Evolutionary conservation across 1,140 invertebrate genomes (phyloP).

Genomic region (Goniozus legneri): DNA sequence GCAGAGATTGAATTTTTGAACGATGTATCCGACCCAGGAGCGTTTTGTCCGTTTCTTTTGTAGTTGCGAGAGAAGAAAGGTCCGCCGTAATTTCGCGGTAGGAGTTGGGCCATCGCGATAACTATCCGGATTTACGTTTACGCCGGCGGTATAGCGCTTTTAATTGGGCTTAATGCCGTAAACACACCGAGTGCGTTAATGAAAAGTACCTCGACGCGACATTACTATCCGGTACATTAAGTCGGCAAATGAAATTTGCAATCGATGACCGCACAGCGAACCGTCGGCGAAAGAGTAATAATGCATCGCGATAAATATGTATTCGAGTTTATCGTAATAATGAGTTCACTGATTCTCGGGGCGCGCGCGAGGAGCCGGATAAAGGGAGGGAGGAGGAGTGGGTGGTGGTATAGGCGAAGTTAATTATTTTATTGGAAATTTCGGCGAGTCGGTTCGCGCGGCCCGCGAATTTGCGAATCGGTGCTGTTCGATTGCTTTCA

Average conservation of each 20-base stretch:
- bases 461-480: constrained; percentile 31
- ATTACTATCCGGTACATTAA: constrained; percentile 53
- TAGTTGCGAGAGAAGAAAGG: too few species aligned
- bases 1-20: too few species aligned
- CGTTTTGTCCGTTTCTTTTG: too few species aligned
- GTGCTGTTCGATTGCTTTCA: constrained; percentile 34
- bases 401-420: constrained; percentile 13
- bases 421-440: constrained; percentile 35
- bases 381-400: constrained; percentile 6
- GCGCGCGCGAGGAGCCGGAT: constrained; percentile 2
- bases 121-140: constrained; percentile 36
- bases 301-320: constrained; percentile 43
- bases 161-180: constrained; percentile 49
- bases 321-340: constrained; percentile 47
- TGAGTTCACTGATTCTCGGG: constrained; percentile 41
- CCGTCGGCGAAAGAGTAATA: constrained; percentile 42
- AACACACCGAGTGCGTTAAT: constrained; percentile 39
- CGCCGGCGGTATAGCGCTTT: constrained; percentile 37
- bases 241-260: constrained; percentile 50
- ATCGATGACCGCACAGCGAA: constrained; percentile 41
- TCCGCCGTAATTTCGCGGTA: not conserved
- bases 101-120: constrained; percentile 30
- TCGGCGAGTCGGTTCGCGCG: constrained; percentile 28
- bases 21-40: too few species aligned
- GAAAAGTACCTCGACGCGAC: constrained; percentile 43